phyloP scores from a whole-genome alignment of 1,140 invertebrate species.

The Polypedilum pembai region DNA sequence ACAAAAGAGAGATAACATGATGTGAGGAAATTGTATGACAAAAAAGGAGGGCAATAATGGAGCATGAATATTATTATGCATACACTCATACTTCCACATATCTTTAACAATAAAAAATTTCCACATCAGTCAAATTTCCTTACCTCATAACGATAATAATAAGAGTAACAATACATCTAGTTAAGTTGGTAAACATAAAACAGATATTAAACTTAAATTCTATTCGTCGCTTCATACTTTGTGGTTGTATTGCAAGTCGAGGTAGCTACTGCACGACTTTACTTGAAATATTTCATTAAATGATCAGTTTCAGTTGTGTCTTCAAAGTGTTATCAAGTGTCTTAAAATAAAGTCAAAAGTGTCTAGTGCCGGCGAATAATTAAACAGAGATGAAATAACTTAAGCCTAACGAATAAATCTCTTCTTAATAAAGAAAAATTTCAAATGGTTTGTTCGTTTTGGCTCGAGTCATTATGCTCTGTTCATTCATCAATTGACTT shows the following conservation, averaged over 20 bases:
- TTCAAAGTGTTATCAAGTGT: slow-evolving; percentile 15
- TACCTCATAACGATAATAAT: neutral
- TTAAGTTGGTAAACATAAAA: neutral
- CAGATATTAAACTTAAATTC: slow-evolving; percentile 13
- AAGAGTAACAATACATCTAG: neutral
- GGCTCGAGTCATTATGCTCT: slow-evolving; percentile 26
- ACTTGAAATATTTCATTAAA: neutral
- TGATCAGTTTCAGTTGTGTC: slow-evolving; percentile 1
- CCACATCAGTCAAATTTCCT: neutral
- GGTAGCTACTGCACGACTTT: neutral
- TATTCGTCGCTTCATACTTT: neutral
- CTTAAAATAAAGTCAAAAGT: neutral
- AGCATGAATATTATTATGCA: neutral
- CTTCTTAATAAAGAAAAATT: neutral
- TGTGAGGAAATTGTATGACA: too few relatives aligned
- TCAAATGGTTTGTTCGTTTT: slow-evolving; percentile 13
- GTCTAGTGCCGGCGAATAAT: neutral
- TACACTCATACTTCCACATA: neutral
- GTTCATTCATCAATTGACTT: neutral
- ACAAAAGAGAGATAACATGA: too few relatives aligned
- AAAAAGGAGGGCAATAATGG: too few relatives aligned
- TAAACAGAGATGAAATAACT: slow-evolving; percentile 14
- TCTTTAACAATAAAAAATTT: neutral
- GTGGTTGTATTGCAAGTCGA: neutral
- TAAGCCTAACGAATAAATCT: slow-evolving; percentile 24